Base-by-base conservation (phyloP, 2,113 vertebrate species). In the Zosterops japonicus region DNA sequence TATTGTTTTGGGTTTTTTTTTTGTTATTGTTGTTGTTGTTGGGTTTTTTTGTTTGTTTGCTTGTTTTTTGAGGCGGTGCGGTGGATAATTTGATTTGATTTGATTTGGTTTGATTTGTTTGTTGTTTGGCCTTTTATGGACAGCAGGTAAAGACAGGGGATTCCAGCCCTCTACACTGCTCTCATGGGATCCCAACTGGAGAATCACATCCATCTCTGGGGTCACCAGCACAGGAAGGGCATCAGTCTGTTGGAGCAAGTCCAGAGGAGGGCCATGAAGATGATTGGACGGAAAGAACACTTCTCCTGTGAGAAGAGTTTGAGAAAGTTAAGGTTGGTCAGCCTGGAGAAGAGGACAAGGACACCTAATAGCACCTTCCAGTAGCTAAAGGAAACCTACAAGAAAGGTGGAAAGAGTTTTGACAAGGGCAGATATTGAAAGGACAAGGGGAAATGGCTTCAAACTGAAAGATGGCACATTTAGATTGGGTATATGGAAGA, bases 1-100 rank as follows among this genome's bases (percentile, higher is more conserved):
- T 46, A 27, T 25, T 7, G 35, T 21, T 44, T 44, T 11, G 24
- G 4, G 2, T 4, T 35, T 21, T 56, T 33, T 23, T 23, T 46
- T 4, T 35, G 21, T 56, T 31, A 14, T 23, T 46, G 44, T 27
- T 14, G 36, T 36, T 36, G 36, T 9, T 36, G 36, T 36, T 23
- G 1, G 44, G 11, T 60, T 20, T 10, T 13, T 56, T 33, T 22
- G 28, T n/a, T 35, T 59, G 10, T 33, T 36, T 61, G 14, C 14
- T 52, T 21, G 10, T 25, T 25, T 20, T 29, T 9, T 3, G 12
- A 1, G 20, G 14, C 1, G 2, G 3, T 5, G 9, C 35, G 33
- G 21, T 57, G 33, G n/a, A 36, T 59, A 17, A 2, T 74, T 49
- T 75, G 12, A 0, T 74, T 49, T 75, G 16, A 0, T 42, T 67